Percentiles rank a stretch among this genome's conserved stretches.
Evolutionary conservation across 2,888 invertebrate species (phyloP).

Genomic region (Epirrita christyi): DNA sequence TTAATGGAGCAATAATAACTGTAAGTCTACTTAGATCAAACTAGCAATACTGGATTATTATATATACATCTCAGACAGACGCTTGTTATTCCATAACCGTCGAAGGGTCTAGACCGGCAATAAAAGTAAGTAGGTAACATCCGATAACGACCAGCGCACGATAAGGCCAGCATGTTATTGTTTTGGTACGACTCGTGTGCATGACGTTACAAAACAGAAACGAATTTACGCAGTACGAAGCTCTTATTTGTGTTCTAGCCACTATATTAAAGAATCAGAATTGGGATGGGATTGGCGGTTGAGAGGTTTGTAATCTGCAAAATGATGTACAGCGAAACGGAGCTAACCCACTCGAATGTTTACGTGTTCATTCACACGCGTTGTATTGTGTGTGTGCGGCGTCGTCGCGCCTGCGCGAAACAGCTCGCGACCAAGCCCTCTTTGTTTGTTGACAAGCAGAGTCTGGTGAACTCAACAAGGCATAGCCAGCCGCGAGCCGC

Average conservation of each 20-base stretch:
- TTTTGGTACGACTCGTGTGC: constrained; percentile 29
- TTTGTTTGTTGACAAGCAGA: constrained; percentile 83
- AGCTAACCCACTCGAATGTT: constrained; percentile 56
- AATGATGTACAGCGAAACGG: constrained; percentile 29
- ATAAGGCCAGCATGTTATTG: constrained; percentile 43
- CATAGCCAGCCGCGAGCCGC: constrained; percentile 48
- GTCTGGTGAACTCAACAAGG: constrained; percentile 57
- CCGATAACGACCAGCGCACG: constrained; percentile 30
- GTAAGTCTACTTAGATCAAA: too few relatives aligned
- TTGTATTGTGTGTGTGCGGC: constrained; percentile 62
- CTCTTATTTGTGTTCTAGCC: constrained; percentile 8
- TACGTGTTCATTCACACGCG: constrained; percentile 78
- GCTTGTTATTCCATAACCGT: constrained; percentile 8
- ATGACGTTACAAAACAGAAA: constrained; percentile 14
- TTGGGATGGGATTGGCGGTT: constrained; percentile 3
- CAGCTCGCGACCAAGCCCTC: constrained; percentile 68
- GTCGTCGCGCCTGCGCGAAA: constrained; percentile 70
- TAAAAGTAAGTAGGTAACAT: constrained; percentile 26
- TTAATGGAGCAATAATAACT: too few relatives aligned
- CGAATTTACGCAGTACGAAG: constrained; percentile 17
- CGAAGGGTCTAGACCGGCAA: constrained; percentile 32
- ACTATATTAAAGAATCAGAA: background rate
- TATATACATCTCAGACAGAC: background rate
- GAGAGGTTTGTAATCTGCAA: constrained; percentile 19
- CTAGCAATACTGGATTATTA: too few relatives aligned